phyloP scores from a whole-genome alignment of 2,888 invertebrate species.

The Amphimallon solstitiale region DNA sequence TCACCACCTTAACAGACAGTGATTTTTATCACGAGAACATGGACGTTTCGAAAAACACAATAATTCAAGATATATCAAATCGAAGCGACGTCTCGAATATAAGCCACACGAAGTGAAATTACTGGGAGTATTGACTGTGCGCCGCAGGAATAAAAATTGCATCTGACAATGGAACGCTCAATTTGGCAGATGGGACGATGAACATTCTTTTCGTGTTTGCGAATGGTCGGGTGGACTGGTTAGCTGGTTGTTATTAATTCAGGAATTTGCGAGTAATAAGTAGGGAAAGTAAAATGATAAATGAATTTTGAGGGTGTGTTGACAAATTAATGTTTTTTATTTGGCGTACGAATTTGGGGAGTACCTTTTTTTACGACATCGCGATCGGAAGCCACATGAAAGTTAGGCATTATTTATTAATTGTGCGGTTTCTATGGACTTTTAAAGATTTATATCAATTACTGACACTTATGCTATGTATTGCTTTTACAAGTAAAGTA shows the following conservation, averaged over 20 bases:
- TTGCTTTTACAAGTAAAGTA: too few species aligned
- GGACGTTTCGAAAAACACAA: too few species aligned
- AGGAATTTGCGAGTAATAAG: not conserved
- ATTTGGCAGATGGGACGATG: constrained; percentile 4
- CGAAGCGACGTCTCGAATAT: too few species aligned
- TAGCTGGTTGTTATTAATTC: not conserved
- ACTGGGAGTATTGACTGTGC: not conserved
- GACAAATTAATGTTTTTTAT: constrained; percentile 6
- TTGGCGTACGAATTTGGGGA: not conserved
- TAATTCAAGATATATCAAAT: too few species aligned
- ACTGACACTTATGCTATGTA: too few species aligned
- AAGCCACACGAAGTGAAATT: too few species aligned
- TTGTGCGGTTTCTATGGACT: too few species aligned
- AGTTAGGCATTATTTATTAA: not conserved
- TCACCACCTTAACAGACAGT: too few species aligned
- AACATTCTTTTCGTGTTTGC: not conserved
- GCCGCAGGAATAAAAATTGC: not conserved
- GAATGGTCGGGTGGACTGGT: too few species aligned
- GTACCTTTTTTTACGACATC: not conserved
- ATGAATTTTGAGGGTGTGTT: not conserved
- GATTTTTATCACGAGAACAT: too few species aligned
- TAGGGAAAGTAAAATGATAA: not conserved
- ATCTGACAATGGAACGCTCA: not conserved
- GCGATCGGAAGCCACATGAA: not conserved
- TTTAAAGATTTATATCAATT: too few species aligned